Conservation (phyloP, 2,797 vertebrate species). For the Rhinatrema bivittatum region DNA sequence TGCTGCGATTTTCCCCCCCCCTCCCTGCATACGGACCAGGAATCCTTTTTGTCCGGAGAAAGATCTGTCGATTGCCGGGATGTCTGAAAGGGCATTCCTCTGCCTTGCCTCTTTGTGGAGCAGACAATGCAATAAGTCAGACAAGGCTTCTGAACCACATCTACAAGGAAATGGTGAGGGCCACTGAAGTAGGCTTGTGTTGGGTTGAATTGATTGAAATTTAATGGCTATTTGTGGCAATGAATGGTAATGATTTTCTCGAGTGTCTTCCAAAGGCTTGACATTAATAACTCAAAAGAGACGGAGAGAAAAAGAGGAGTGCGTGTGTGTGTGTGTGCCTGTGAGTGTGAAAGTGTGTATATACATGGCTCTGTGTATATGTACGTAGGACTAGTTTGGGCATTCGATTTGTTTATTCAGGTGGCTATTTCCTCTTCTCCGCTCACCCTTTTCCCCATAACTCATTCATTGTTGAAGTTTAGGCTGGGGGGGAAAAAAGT, state of each 20-base stretch:
- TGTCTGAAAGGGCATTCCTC: conserved; percentile 53
- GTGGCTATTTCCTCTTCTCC: conserved; percentile 23
- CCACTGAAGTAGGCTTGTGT: conserved; percentile 75
- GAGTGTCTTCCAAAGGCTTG: conserved; percentile 59
- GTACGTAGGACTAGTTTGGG: conserved; percentile 4
- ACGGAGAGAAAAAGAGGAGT: conserved; percentile 16
- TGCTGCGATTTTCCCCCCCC: neutral
- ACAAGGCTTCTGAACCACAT: conserved; percentile 55
- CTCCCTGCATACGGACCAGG: too few species aligned
- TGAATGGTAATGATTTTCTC: conserved; percentile 72
- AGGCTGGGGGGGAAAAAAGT: neutral
- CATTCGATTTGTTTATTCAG: conserved; percentile 45
- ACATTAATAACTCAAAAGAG: conserved; percentile 58
- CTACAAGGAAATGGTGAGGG: conserved; percentile 50
- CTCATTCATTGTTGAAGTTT: conserved; percentile 54
- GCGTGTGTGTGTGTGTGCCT: conserved; percentile 22
- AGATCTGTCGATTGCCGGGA: conserved; percentile 27
- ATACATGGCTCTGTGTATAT: conserved; percentile 8
- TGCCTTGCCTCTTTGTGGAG: conserved; percentile 51
- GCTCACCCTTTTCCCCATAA: conserved; percentile 37
- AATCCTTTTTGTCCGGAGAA: conserved; percentile 6
- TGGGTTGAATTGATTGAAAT: conserved; percentile 79
- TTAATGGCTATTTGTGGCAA: conserved; percentile 75
- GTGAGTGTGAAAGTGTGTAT: too few species aligned
- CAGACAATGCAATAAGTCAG: conserved; percentile 65